Evolutionary conservation across 1,140 invertebrate genomes (phyloP).

Genomic region (Drosophila sp.): DNA sequence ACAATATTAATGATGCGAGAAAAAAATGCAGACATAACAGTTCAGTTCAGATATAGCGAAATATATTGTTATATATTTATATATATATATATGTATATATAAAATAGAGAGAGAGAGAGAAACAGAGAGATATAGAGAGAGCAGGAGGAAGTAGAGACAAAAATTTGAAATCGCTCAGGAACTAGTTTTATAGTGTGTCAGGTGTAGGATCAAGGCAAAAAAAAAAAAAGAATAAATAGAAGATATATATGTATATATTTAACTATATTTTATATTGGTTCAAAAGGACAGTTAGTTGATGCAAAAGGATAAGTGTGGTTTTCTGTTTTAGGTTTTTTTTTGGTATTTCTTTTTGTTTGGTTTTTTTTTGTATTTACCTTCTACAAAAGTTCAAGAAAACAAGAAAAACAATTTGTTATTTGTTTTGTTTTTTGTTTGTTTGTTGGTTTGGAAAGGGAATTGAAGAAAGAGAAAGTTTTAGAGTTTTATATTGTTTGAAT

Average conservation of each 20-base stretch:
- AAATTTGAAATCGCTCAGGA: constrained; percentile 52
- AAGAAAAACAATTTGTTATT: constrained; percentile 61
- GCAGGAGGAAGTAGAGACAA: constrained; percentile 20
- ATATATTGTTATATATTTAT: constrained; percentile 46
- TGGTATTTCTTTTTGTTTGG: constrained; percentile 49
- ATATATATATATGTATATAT: constrained; percentile 17
- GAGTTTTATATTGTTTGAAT: constrained; percentile 66
- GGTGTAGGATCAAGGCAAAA: constrained; percentile 18
- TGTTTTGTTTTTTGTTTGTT: constrained; percentile 71
- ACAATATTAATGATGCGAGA: constrained; percentile 82
- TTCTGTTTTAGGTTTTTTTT: constrained; percentile 42
- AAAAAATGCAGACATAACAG: constrained; percentile 74
- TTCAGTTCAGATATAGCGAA: constrained; percentile 8
- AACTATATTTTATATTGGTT: constrained; percentile 28
- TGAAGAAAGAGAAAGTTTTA: constrained; percentile 81
- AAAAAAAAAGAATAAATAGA: neutral
- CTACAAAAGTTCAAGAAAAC: constrained; percentile 83
- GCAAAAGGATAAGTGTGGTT: constrained; percentile 62
- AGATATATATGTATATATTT: constrained; percentile 22
- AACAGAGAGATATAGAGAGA: constrained; percentile 35
- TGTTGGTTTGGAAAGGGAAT: constrained; percentile 60
- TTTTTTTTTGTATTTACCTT: constrained; percentile 80
- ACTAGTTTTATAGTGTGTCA: constrained; percentile 29
- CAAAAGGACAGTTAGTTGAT: constrained; percentile 73
- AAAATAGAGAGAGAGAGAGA: constrained; percentile 23